Evolutionary conservation across 2,797 vertebrate genomes (phyloP).

Genomic region (Eurystomus glaucurus): DNA sequence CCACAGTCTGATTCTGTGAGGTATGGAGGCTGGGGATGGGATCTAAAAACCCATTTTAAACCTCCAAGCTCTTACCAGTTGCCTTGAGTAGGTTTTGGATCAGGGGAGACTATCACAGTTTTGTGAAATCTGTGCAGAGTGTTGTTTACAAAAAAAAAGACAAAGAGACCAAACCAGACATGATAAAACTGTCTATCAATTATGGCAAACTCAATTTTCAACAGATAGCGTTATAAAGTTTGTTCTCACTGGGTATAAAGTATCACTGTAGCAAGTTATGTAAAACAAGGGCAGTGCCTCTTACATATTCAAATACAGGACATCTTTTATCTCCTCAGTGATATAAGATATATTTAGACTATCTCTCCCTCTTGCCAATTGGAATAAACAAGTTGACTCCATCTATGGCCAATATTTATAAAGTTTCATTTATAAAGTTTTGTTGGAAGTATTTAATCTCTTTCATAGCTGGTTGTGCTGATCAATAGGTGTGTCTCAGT

Average conservation of each 20-base stretch:
- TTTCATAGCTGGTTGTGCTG: not conserved
- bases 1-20: not conserved
- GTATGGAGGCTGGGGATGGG: not conserved
- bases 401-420: not conserved
- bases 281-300: not conserved
- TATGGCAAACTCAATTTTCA: not conserved
- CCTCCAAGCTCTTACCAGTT: not conserved
- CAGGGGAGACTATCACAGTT: not conserved
- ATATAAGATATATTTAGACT: not conserved
- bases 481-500: not conserved
- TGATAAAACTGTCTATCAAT: not conserved
- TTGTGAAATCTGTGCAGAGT: not conserved
- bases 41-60: not conserved
- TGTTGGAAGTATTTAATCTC: not conserved
- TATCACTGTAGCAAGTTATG: fast-evolving
- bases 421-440: not conserved
- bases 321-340: not conserved
- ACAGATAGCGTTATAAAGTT: not conserved
- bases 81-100: not conserved
- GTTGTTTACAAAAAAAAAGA: fast-evolving
- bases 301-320: fast-evolving
- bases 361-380: not conserved
- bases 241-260: fast-evolving
- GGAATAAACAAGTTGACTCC: not conserved
- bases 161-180: not conserved